phyloP scores from a whole-genome alignment of 1,140 invertebrate genomes.

The Trichomalopsis sarcophagae region DNA sequence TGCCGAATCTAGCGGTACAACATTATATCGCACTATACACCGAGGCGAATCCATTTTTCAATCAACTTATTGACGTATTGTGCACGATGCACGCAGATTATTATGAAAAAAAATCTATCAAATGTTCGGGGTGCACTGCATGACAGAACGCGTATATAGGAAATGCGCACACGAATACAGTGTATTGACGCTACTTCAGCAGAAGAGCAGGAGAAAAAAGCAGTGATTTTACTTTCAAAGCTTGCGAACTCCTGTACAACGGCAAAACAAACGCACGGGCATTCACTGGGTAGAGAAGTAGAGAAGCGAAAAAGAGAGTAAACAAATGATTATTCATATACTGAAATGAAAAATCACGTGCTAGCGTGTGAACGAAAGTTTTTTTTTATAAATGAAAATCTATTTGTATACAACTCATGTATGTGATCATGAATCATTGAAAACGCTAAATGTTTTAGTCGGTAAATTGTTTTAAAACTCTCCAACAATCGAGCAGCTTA shows the following conservation, averaged over 20 bases:
- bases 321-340: conserved; percentile 35
- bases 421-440: too few relatives aligned
- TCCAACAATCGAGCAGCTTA: too few relatives aligned
- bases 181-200: not conserved
- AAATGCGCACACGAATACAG: not conserved
- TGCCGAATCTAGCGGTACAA: not conserved
- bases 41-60: conserved; percentile 39
- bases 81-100: not conserved
- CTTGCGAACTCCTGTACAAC: not conserved
- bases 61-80: conserved; percentile 27
- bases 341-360: not conserved
- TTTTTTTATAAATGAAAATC: too few relatives aligned
- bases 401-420: too few relatives aligned
- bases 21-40: not conserved
- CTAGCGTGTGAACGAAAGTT: not conserved
- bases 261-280: not conserved
- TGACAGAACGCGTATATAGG: not conserved
- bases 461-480: too few relatives aligned
- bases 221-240: conserved; percentile 25
- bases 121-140: not conserved
- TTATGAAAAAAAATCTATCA: conserved; percentile 2
- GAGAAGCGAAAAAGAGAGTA: not conserved
- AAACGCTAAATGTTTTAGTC: too few relatives aligned
- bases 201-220: not conserved
- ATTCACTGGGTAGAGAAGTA: not conserved